Conservation (phyloP, 2,113 vertebrate species). For the Dipodomys merriami region DNA sequence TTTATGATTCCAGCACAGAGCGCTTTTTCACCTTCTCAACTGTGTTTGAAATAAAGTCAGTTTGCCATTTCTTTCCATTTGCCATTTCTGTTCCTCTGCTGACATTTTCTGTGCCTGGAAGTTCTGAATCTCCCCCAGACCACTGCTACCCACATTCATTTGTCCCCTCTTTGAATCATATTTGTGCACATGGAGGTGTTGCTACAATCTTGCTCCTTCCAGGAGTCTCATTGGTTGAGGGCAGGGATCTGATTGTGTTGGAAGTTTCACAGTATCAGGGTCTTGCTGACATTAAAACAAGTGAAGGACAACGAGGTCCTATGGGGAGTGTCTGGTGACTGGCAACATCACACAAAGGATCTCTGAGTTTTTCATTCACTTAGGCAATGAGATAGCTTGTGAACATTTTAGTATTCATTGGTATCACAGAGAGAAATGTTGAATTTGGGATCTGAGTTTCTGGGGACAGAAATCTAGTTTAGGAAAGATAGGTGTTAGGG, state of each 20-base stretch:
- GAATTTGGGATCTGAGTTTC: conserved; percentile 55
- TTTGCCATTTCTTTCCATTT: neutral
- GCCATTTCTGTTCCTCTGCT: neutral
- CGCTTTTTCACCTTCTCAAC: neutral
- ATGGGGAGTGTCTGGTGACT: conserved; percentile 35
- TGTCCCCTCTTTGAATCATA: neutral
- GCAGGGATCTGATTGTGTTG: neutral
- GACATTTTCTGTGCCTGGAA: neutral
- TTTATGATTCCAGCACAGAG: neutral
- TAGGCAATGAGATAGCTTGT: conserved; percentile 78
- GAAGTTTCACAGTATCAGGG: neutral
- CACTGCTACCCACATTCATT: neutral
- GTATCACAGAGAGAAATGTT: neutral
- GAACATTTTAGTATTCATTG: conserved; percentile 67
- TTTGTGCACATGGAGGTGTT: too few species aligned
- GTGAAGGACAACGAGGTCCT: conserved; percentile 10
- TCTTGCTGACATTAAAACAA: neutral
- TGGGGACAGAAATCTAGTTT: conserved; percentile 62
- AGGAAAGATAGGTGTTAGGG: conserved; percentile 67
- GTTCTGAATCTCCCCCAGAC: neutral
- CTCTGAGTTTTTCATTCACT: conserved; percentile 75
- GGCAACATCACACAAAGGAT: conserved; percentile 70
- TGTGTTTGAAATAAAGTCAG: neutral
- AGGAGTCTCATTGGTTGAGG: neutral
- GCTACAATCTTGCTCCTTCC: neutral